Evolutionary conservation across 1,140 invertebrate species (phyloP), one percentile per base, ranked within the genome.

Genomic region (Liolophura sinensis): DNA sequence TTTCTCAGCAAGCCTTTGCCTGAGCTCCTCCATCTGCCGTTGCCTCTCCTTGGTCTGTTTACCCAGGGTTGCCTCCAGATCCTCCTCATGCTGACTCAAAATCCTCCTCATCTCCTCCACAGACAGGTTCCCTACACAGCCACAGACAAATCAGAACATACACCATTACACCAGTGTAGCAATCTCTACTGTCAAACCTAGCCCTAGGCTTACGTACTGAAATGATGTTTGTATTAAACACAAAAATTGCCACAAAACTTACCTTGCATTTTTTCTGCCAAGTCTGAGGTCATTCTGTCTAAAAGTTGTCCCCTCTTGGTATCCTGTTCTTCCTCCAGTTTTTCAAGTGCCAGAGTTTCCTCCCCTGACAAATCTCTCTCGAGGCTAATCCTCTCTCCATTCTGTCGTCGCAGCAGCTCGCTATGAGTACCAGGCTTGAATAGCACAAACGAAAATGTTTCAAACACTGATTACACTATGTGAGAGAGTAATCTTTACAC

Each of bases 251-350:
- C n/a, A n/a, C n/a, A n/a, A n/a, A n/a, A 46, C 14, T 64, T 60
- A 82, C 80, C 81, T 74, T 82, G 78, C 6, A 83, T 72, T 68
- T 81, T 73, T 58, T 69, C 51, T 52, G 73, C 72, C 11, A 83
- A 72, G 24, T 61, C 65, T 31, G 75, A 73, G 12, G 71, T 65
- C 73, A 77, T 61, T 1, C 62, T 65, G 40, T 74, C 74, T 18
- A 73, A 62, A 14, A 68, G 71, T 20, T 73, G 61, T 46, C 69
- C 67, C 15, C 74, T 66, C 62, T 73, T 76, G 14, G 67, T 58
- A 18, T 77, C 78, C n/a, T 76, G 72, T 4, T 71, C 73, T 20
- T 73, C 61, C 15, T 78, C 51, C 46, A 74, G n/a, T 25, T 64
- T 61, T 18, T 68, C 70, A 16, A 81, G 62, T 0, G 75, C 69